Evolutionary conservation across 2,888 invertebrate genomes (phyloP), one percentile per base, ranked within the genome.

Genomic region (Cosmia trapezina): DNA sequence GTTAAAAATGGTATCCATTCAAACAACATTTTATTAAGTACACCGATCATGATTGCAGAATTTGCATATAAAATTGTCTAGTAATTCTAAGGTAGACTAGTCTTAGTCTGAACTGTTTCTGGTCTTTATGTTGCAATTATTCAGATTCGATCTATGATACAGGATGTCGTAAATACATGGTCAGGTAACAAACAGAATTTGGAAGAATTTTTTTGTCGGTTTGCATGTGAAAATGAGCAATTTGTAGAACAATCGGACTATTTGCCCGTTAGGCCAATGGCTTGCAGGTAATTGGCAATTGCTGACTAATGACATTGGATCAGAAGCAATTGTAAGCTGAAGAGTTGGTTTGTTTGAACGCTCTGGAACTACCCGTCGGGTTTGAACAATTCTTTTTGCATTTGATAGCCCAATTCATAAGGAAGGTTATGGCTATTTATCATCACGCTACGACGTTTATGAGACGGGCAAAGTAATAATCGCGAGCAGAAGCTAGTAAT

Each of bases 81-180:
- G 62, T 77, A 79, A 77, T 76, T 78, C 67, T 78, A 64, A 74
- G 73, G 56, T 69, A 37, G 41, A 67, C 72, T 43, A 75, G 82
- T 66, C 84, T 80, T 43, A 73, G 82, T 66, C 84, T 80, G 79
- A 79, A 76, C 75, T 70, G 70, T 57, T 69, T 80, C 74, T 47
- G 11, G 45, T 53, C 67, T 76, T 79, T 81, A 80, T 73, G 71
- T 81, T 88, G 90, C 89, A 93, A 94, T 94, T 93, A 94, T 89
- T 88, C 81, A 91, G 92, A 93, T 93, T 86, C 85, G 80, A 93
- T 94, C 91, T 91, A 85, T 78, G 73, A 85, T 92, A 90, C 92
- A 93, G 93, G 93, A 94, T 93, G 92, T 92, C 86, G 87, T 89
- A 91, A 91, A 93, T 91, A 91, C 87, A 87, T 86, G 78, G 75